These are phyloP conservation scores for Caenorhabditis briggsae DNA, from an alignment of 1,140 invertebrate species.

Conservation along the genomic window DNA sequence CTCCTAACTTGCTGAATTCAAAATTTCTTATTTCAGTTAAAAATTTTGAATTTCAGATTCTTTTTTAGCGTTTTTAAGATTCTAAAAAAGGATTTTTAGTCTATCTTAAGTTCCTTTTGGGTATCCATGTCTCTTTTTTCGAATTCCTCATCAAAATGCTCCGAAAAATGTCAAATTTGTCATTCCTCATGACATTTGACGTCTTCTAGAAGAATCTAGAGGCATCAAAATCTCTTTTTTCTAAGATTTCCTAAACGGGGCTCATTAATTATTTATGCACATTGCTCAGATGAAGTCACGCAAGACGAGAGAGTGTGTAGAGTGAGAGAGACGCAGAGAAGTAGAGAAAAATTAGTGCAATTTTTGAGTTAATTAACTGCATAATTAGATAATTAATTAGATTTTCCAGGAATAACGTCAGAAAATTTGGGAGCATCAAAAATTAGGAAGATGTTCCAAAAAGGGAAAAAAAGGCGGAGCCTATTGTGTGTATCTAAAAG, in stretches of 20 bases:
- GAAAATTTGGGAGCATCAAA: background rate
- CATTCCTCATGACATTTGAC: background rate
- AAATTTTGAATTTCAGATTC: no score
- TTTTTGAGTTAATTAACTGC: background rate
- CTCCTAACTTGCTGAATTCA: background rate
- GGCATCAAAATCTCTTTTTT: background rate
- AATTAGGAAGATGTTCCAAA: background rate
- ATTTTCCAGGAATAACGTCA: no score
- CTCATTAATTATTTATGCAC: slow-evolving; percentile 19
- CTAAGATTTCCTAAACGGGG: no score
- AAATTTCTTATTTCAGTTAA: no score
- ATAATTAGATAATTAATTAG: no score
- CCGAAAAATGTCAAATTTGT: background rate
- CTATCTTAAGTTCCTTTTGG: no score
- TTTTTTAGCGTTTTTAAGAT: no score
- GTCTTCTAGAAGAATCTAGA: background rate
- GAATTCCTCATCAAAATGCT: no score
- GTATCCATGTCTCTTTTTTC: no score
- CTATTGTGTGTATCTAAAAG: no score
- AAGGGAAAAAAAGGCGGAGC: background rate
- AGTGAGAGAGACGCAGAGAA: background rate
- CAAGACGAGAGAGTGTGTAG: background rate
- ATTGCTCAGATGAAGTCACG: background rate
- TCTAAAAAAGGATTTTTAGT: no score
- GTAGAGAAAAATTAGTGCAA: background rate